Base-by-base conservation (phyloP, 1,140 invertebrate genomes). In the Cyphomyrmex costatus region DNA sequence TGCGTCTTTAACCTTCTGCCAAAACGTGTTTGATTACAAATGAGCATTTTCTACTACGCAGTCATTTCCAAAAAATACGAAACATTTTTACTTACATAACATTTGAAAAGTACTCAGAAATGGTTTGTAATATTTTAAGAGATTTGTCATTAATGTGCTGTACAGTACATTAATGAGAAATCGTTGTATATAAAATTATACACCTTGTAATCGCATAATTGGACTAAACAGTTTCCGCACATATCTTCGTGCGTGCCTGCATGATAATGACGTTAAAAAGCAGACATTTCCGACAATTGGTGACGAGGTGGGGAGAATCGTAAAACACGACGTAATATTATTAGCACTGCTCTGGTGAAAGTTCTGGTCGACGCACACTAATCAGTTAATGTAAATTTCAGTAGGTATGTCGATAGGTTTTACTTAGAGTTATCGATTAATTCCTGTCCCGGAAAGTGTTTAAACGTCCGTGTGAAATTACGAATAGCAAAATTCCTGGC, bases 341-440 rank as follows among this genome's bases (percentile, higher is more conserved):
- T 90, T 84, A 80, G 73, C 80, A 56, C 46, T 61, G 66, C 70
- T 84, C 33, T 77, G 86, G 89, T 90, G 89, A 90, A 90, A 90
- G 89, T 90, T 82, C 63, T 73, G 51, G 42, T 80, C 68, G 60
- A 12, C 56, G 68, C 56, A 21, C 21, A 21, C 49, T 2, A 49
- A 87, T 87, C 76, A 77, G 70, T 19, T 63, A 76, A 88, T 51
- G 46, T 36, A 61, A 63, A 85, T 79, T 89, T 76, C 88, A 77
- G 63, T 42, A 42, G 36, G 10, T 88, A 85, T 82, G 76, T 14
- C 74, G 79, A 84, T 85, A 76, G 66, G 79, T 61, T 80, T 85
- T 36, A 36, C 42, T 27, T n/a, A 27, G n/a, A 63, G 6, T 30
- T 19, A 21, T 56, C 58, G 51, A 86, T 71, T 63, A 82, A 46